Evolutionary conservation across 1,140 invertebrate genomes (phyloP), one percentile per base, ranked within the genome.

Genomic region (Drosophila funebris): DNA sequence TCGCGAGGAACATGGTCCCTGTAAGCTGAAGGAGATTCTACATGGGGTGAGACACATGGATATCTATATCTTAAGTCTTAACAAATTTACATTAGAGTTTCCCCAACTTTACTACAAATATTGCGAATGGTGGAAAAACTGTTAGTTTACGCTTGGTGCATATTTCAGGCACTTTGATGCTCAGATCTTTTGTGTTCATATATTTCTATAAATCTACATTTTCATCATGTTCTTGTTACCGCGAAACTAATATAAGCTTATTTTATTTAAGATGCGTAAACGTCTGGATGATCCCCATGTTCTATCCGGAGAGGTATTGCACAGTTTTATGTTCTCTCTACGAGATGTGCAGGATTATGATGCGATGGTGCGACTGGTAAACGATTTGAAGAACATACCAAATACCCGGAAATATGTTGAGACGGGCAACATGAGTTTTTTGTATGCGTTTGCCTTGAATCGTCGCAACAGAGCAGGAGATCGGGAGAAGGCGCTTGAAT

Each of bases 381-480:
- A 99, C 88, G 98, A 99, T 93, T 93, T 99, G 24, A 96, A 96
- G 90, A 96, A 96, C n/a, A 94, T 99, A 74, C 97, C 97, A 57
- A 97, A 97, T 90, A 96, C 96, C 56, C 96, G 96, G 80, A 96
- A 97, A 91, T 97, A 98, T 90, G 95, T 97, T 13, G 96, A 97
- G 78, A 97, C 97, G 43, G 95, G 96, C 9, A 96, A 97, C 64
- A 98, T 99, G 89, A 94, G 96, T 90, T 98, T 97, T 92, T 93
- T 98, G 48, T 99, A 99, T 92, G 98, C 98, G 2, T 99, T 99
- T 93, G 99, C 99, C 24, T 93, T 99, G 39, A 99, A 99, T 93
- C 95, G 97, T 61, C 94, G 99, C 73, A 99, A 99, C 85, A 96
- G 96, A 81, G 94, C 97, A 88, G 98, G 98, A 0, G 99, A 99